Base-by-base conservation (phyloP, 2,888 invertebrate genomes). In the Drosophila infuscata region DNA sequence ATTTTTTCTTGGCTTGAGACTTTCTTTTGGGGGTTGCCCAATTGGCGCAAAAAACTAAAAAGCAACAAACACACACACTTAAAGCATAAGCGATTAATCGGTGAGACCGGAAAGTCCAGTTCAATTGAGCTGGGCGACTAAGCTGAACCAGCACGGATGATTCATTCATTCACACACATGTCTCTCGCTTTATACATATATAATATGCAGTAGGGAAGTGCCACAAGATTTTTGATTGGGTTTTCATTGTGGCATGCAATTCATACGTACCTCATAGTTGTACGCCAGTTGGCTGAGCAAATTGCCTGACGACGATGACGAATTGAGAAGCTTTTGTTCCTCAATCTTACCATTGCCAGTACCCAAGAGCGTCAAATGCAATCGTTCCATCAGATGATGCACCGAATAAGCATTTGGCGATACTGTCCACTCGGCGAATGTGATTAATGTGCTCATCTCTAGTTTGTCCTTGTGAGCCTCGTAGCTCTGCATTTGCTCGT, bases 351-450 rank as follows among this genome's bases (percentile, higher is more conserved):
- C 57, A 32, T 95, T 95, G 15, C 51, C 77, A 36, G 53, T 81
- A 12, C 86, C 90, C 36, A 91, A 70, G 4, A 96, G 93, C 30
- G 95, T 93, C 7, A 94, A 93, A 91, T 96, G 96, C 43, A 97
- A 94, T 11, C 95, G 94, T 88, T 96, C 95, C 82, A 97, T 92
- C 32, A 96, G 89, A 72, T 95, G 95, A 36, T 95, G 94, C 63
- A 97, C 93, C 3, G 96, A 96, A 52, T 94, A 94, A 0, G 95
- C 93, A 82, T 95, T 95, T 81, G 96, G 96, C 0, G 96, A 95
- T 3, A 96, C 95, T 49, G 95, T 95, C 93, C 94, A 95, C 77
- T 94, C 94, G 0, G 97, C 96, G 89, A 97, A 97, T 87, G 95
- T 94, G 88, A 96, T 94, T 76, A 97, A 89, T 8, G 97, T 97